A percentile compares a stretch with the other conserved stretches of the same genome.
phyloP scores from a whole-genome alignment of 2,797 vertebrate species.

The Enteromius mattozi region DNA sequence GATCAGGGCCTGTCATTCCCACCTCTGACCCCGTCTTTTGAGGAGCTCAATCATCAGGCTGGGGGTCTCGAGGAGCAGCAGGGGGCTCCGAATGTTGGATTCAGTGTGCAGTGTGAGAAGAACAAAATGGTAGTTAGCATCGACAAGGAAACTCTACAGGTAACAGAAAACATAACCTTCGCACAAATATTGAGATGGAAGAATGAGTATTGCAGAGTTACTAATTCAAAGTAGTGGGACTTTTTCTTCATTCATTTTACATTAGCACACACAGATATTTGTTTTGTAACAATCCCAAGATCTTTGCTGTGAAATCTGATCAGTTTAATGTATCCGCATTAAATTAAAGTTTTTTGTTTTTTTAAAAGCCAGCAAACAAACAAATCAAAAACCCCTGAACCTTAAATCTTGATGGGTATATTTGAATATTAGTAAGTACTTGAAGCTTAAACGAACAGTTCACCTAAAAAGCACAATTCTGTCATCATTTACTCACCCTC shows the following conservation, averaged over 20 bases:
- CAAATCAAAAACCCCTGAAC: neutral
- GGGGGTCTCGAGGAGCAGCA: slow-evolving; percentile 81
- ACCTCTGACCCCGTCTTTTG: slow-evolving; percentile 32
- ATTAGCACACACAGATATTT: neutral
- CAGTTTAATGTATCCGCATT: neutral
- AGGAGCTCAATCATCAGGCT: slow-evolving; percentile 62
- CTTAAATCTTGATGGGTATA: neutral
- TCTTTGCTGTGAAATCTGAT: neutral
- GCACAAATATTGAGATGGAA: neutral
- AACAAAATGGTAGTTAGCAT: slow-evolving; percentile 88
- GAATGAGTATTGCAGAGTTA: neutral
- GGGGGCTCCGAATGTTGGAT: slow-evolving; percentile 74
- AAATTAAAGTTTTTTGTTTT: neutral
- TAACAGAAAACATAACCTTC: slow-evolving; percentile 66
- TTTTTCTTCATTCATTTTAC: neutral
- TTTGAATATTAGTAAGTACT: neutral
- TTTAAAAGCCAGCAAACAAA: neutral
- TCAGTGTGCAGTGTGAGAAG: slow-evolving; percentile 87
- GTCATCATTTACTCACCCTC: too few species aligned
- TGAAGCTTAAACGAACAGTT: too few species aligned
- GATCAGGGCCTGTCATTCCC: slow-evolving; percentile 61
- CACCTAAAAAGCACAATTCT: too few species aligned
- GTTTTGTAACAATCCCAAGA: neutral
- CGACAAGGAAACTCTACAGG: slow-evolving; percentile 88
- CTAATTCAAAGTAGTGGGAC: neutral